Evolutionary conservation across 2,888 invertebrate genomes (phyloP).

Genomic region (Pseudococcus longispinus): DNA sequence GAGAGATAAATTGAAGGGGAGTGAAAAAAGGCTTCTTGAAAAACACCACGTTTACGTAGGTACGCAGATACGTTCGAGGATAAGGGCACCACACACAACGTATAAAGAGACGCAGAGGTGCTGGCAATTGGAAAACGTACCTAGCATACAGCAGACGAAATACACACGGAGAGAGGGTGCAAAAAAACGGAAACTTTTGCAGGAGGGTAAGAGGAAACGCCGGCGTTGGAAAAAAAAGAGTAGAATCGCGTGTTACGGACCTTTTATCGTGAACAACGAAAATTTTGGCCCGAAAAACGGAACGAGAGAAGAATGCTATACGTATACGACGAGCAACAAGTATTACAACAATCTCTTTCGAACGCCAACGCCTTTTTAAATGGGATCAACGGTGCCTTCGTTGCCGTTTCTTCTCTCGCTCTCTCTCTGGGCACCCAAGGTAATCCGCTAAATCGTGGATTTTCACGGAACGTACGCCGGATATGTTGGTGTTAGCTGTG

Average conservation of each 20-base stretch:
- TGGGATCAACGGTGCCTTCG: not conserved
- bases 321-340: conserved; percentile 13
- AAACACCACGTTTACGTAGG: not conserved
- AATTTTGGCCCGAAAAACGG: conserved; percentile 1
- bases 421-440: not conserved
- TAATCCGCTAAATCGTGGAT: conserved; percentile 11
- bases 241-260: conserved; percentile 9
- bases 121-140: conserved; percentile 9
- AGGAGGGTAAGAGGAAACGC: not conserved
- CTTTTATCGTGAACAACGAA: conserved; percentile 13
- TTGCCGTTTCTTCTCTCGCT: not conserved
- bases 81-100: not conserved
- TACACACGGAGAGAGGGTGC: not conserved
- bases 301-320: not conserved
- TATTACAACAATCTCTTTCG: conserved; percentile 18
- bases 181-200: not conserved
- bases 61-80: no score
- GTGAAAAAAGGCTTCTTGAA: not conserved
- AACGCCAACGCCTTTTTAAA: conserved; percentile 30
- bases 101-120: not conserved
- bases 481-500: not conserved
- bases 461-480: not conserved
- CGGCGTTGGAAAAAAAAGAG: not conserved
- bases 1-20: conserved; percentile 6
- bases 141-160: not conserved